Conservation (phyloP, 2,797 vertebrate genomes). For the Sarcoramphus papa region DNA sequence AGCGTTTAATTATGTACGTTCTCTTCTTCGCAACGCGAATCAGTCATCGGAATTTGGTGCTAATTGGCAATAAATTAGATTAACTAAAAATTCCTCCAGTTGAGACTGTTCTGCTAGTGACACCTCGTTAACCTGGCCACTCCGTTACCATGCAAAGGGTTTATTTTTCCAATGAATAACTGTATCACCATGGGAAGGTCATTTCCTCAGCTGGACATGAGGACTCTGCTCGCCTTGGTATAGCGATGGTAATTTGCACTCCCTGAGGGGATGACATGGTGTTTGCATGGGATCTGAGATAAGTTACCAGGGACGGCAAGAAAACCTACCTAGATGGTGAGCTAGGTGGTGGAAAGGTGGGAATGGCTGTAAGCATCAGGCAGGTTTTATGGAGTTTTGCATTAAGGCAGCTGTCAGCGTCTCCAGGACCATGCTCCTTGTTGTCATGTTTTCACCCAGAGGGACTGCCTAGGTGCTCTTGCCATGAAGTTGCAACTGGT, state of each 20-base stretch:
- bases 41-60: neutral
- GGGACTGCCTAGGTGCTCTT: neutral
- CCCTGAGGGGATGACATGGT: neutral
- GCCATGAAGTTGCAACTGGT: neutral
- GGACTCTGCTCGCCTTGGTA: neutral
- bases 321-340: neutral
- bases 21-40: neutral
- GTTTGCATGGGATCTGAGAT: neutral
- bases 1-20: neutral
- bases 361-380: too few relatives aligned
- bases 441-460: neutral
- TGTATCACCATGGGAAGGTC: neutral
- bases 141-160: neutral
- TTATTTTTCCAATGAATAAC: neutral
- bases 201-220: neutral
- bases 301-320: neutral
- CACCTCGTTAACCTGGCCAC: neutral
- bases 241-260: accelerated
- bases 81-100: neutral
- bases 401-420: neutral
- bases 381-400: neutral
- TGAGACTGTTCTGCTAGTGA: neutral
- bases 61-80: neutral
- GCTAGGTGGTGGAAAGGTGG: neutral
- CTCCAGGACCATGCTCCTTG: neutral